Base-by-base conservation (phyloP, 2,888 invertebrate species). In the Meloe dianella region DNA sequence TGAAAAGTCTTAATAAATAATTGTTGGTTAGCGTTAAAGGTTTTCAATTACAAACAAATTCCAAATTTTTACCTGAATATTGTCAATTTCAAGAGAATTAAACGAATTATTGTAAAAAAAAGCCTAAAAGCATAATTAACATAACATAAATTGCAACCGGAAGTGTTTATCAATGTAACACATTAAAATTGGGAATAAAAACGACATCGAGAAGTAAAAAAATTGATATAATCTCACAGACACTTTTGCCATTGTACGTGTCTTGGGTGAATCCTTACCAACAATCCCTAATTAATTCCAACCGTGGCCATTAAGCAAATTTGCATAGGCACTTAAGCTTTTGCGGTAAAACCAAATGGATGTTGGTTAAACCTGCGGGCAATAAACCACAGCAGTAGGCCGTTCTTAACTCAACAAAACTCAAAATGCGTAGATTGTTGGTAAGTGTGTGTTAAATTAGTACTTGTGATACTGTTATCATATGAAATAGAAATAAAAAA, bases 231-330 rank as follows among this genome's bases (percentile, higher is more conserved):
- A 47, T 8, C 2, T 5, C 47, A 20, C 9, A 20, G 9, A 41
- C 14, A n/a, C n/a, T n/a, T 54, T 54, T 12, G 54, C 10, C 5
- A 27, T 14, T 27, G n/a, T 54, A 54, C 35, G 60, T 60, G 35
- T 24, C 32, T 12, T 38, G 60, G 22, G 32, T 64, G 35, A 64
- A 64, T 35, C 61, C 54, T 47, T 57, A 17, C 51, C 62, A 62
- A 59, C 61, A 61, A 66, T 62, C 61, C 61, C 61, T 66, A 66
- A 66, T 66, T 62, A 66, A 66, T 61, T 66, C 62, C 24, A 41
- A 59, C 62, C 62, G 59, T 62, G 32, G 58, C 61, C 54, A 66
- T 66, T 66, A 66, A 57, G 54, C 66, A 27, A 54, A 66, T 66
- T 66, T 66, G 62, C 66, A 66, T 66, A 59, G 30, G 29, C 24